Conservation (phyloP, 2,113 vertebrate genomes). For the Dendropsophus ebraccatus region DNA sequence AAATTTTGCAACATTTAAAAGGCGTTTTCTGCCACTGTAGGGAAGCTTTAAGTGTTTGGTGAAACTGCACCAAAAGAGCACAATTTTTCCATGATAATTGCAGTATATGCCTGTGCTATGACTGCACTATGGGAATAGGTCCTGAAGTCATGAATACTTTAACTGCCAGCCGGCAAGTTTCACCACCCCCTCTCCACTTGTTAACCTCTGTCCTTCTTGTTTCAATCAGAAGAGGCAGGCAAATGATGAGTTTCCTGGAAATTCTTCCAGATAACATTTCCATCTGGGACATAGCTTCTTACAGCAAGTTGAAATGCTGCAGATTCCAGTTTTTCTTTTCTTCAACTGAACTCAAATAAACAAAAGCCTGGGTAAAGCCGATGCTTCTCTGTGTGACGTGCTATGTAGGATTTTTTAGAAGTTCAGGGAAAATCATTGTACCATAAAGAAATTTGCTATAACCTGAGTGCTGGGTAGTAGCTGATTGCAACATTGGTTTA, state of each 20-base stretch:
- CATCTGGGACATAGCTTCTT: slow-evolving; percentile 32
- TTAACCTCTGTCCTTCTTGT: slow-evolving; percentile 54
- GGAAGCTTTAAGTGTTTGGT: too few species aligned
- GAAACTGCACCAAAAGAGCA: too few species aligned
- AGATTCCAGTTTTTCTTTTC: background rate
- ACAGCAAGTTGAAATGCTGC: background rate
- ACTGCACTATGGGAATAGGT: too few species aligned
- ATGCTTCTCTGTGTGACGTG: background rate
- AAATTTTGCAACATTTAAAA: slow-evolving; percentile 39
- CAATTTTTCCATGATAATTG: too few species aligned
- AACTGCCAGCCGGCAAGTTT: background rate
- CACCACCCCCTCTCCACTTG: slow-evolving; percentile 31
- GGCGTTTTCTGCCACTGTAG: background rate
- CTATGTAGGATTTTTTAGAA: background rate
- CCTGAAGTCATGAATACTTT: background rate
- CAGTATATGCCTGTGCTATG: too few species aligned
- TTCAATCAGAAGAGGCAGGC: slow-evolving; percentile 25
- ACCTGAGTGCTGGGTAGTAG: background rate
- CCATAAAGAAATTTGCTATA: background rate
- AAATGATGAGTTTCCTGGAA: slow-evolving; percentile 49
- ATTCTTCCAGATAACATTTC: slow-evolving; percentile 56
- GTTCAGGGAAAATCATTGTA: background rate
- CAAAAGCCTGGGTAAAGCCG: background rate
- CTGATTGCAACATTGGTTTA: background rate
- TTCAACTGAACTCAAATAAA: background rate